Evolutionary conservation across 2,113 vertebrate species (phyloP).

Genomic region (Macroglossus sobrinus): DNA sequence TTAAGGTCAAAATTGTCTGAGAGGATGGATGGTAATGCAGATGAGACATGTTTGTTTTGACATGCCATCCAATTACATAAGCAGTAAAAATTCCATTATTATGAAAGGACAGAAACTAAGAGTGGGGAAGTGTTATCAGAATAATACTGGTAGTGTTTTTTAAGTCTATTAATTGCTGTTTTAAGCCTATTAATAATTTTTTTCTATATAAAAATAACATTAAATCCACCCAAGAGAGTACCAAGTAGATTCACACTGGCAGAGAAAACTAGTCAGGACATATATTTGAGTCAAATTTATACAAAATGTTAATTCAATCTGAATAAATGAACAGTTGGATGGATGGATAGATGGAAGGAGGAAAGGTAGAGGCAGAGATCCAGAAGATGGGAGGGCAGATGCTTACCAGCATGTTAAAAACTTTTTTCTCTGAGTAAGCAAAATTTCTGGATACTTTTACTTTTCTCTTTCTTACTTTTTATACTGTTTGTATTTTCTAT

Average conservation of each 20-base stretch:
- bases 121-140: not conserved
- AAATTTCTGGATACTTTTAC: not conserved
- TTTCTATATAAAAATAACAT: slow-evolving; percentile 26
- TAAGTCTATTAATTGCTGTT: not conserved
- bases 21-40: not conserved
- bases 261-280: not conserved
- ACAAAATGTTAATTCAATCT: not conserved
- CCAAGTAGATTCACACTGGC: not conserved
- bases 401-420: not conserved
- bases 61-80: not conserved
- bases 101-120: not conserved
- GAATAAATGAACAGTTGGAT: not conserved
- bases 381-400: not conserved
- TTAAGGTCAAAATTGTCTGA: not conserved
- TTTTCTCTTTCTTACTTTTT: not conserved
- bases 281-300: not conserved
- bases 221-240: not conserved
- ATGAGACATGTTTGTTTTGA: not conserved
- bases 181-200: not conserved
- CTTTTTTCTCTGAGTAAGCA: not conserved
- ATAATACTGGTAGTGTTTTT: not conserved
- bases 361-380: not conserved
- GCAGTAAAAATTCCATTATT: not conserved
- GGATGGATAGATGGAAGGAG: not conserved
- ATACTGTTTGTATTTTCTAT: not conserved